Evolutionary conservation across 2,797 vertebrate genomes (phyloP), one percentile per base, ranked within the genome.

Genomic region (Eutrigla gurnardus): DNA sequence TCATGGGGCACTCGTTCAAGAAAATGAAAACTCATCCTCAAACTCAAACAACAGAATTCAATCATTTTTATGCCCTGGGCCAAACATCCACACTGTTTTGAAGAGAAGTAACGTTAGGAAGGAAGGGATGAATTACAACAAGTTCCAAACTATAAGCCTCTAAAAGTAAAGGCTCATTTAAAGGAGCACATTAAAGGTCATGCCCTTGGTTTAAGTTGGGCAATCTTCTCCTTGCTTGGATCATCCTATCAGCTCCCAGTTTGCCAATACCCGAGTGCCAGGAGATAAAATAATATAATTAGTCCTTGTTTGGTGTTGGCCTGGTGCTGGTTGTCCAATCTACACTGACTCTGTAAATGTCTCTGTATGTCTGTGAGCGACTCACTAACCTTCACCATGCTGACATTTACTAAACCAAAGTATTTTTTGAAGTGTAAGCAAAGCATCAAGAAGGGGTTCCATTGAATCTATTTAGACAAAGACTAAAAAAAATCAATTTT

Each of bases 1-100:
- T 88, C 75, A 65, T 57, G 47, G 78, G 64, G 75, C 74, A 86
- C 75, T 89, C 80, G 32, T 88, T 92, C 88, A 90, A 80, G 68
- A 89, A 84, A 90, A 91, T 86, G 73, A 85, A 88, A 91, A 78
- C 53, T 65, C 58, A 67, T 86, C 83, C 39, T 81, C 71, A 36
- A 70, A 81, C 73, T 83, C 62, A 88, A 80, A 89, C 79, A 85
- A 88, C 80, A 86, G 73, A 88, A 73, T 77, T 83, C 74, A 83
- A 85, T 89, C 82, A 87, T 88, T 85, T 82, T 76, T 84, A 69
- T 81, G 69, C 46, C 72, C 9, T 15, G 55, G 53, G 73, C 54
- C 25, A 37, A 81, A 73, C 70, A 73, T 63, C 62, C 37, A 66
- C 65, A 64, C 65, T 58, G 64, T 69, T 77, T 60, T 40, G 72